Conservation (phyloP, 2,888 invertebrate species). For the Amphipyra berbera region DNA sequence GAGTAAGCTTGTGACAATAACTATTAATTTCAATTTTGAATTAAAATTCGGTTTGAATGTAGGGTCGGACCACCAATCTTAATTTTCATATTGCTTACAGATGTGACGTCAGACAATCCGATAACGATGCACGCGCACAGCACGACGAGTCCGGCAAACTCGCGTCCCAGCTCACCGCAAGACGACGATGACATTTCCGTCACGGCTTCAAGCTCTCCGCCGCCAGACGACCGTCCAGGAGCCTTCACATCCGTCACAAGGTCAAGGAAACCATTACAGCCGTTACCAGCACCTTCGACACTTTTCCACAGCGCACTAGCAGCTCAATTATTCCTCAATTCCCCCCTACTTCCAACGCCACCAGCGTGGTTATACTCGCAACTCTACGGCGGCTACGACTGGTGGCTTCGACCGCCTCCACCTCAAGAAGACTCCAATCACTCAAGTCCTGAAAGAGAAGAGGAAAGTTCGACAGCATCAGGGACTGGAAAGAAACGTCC, state of each 20-base stretch:
- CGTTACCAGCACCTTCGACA: slow-evolving; percentile 84
- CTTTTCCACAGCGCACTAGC: slow-evolving; percentile 89
- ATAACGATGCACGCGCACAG: slow-evolving; percentile 91
- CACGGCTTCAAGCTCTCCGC: slow-evolving; percentile 89
- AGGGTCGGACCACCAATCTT: neutral
- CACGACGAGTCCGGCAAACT: slow-evolving; percentile 92
- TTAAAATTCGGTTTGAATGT: no score
- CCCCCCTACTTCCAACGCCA: slow-evolving; percentile 93
- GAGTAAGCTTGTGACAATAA: no score
- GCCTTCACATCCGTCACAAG: slow-evolving; percentile 88
- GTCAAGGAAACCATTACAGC: slow-evolving; percentile 83
- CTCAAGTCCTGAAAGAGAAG: slow-evolving; percentile 85
- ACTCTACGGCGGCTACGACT: slow-evolving; percentile 92
- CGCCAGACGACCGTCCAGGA: slow-evolving; percentile 88
- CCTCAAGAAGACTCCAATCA: slow-evolving; percentile 82
- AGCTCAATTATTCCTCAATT: slow-evolving; percentile 93
- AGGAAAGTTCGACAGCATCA: slow-evolving; percentile 77
- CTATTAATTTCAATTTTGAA: no score
- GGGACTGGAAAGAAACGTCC: slow-evolving; percentile 87
- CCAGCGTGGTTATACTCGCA: slow-evolving; percentile 95
- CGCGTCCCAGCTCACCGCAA: slow-evolving; percentile 89
- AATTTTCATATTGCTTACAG: slow-evolving; percentile 62
- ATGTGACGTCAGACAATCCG: slow-evolving; percentile 81
- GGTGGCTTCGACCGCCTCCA: slow-evolving; percentile 91
- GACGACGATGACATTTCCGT: slow-evolving; percentile 92